Evolutionary conservation across 1,140 invertebrate species (phyloP), one percentile per base, ranked within the genome.

Genomic region (Babylonia areolata): DNA sequence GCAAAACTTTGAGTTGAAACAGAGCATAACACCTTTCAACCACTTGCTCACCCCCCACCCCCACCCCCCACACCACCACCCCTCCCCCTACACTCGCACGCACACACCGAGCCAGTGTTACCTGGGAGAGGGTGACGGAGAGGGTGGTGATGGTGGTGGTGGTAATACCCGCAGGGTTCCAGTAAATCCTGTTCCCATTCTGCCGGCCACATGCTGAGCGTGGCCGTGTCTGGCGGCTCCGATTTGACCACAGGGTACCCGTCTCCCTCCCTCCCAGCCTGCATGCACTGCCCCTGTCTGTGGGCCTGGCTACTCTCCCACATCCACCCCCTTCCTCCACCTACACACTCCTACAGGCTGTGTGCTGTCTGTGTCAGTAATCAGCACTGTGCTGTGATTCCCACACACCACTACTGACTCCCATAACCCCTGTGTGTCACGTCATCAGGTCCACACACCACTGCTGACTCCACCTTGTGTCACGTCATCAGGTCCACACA

Each of bases 121-220:
- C 64, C 64, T 69, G 64, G 28, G 64, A 12, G 64, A 23, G n/a
- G 64, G 17, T 69, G 28, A 23, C 11, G 64, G 64, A 6, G 5
- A 9, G 11, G n/a, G 17, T 69, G 17, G 28, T 11, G 64, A 9
- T 17, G 64, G 54, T 83, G 81, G 58, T 39, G 81, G n/a, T 69
- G 58, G 81, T 83, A 83, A 37, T 83, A 83, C 11, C 6, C n/a
- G 58, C 33, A 71, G 35, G 81, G 81, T 28, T 83, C 51, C 81
- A 83, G 35, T 2, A 83, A 23, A 58, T 83, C 81, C 54, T 83
- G 54, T 37, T 83, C 81, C 81, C 81, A 83, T 35, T 83, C 81
- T 6, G 64, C 54, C 23, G 81, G 81, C 81, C 81, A 83, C 81
- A 83, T 83, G 31, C n/a, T 71, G 2, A 40, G n/a, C 6, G 51